Evolutionary conservation across 2,888 invertebrate species (phyloP), one percentile per base, ranked within the genome.

Genomic region (Harpalus rubripes): DNA sequence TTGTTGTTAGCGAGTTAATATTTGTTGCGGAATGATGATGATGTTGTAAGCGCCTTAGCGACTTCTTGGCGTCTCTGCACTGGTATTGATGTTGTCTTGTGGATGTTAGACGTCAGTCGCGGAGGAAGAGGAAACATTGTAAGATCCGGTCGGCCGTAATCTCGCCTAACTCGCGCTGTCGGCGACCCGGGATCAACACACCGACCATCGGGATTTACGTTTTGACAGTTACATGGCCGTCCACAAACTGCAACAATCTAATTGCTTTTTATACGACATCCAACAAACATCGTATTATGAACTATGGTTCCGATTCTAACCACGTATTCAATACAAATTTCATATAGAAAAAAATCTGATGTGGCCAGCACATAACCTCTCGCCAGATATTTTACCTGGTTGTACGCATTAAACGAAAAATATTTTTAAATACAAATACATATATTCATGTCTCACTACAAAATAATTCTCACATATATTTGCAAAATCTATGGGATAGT

Each of bases 141-240:
- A 78, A 58, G 58, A 78, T 78, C 78, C 78, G 78, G 78, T 78
- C 52, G 56, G 58, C 78, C 32, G 78, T 78, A 78, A 78, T 78
- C 78, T 78, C 78, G 58, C 58, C 78, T 58, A 78, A 78, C 78
- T 56, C 78, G 58, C 26, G 26, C 78, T 78, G 58, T 58, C 78
- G 15, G 12, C 56, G 32, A 15, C 78, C 80, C 86, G 86, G 88
- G 89, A 87, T 89, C 88, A 89, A 88, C 88, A 86, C 88, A 88
- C 89, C 89, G 89, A 88, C 89, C 88, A 88, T 88, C 87, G 86
- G 89, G 89, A 89, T 89, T 89, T 89, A 88, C 88, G 88, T 89
- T 88, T 88, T 89, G 89, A 89, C 89, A 88, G 88, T 88, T 88
- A 86, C 87, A 87, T 87, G 87, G 87, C 87, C 87, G 86, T 80